Percentiles rank a stretch among this genome's conserved stretches.
phyloP scores from a whole-genome alignment of 2,888 invertebrate species.

The Julus scandinavius region DNA sequence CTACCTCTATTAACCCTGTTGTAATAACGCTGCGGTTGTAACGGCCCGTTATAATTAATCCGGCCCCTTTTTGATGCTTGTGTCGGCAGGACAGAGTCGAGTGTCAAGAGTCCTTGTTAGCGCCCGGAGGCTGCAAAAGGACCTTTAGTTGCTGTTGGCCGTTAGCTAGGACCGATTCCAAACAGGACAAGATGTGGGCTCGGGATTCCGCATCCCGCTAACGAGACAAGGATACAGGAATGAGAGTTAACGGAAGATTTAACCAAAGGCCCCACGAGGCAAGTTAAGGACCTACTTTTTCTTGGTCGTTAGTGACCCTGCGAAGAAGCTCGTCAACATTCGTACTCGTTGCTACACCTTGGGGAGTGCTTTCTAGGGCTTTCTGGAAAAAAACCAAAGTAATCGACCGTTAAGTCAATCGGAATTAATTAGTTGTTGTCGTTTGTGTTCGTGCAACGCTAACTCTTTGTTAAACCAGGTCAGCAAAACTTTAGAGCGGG shows the following conservation, averaged over 20 bases:
- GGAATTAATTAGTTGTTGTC: no score
- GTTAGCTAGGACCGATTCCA: neutral
- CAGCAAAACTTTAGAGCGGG: no score
- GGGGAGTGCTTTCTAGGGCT: neutral
- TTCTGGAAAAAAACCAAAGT: neutral
- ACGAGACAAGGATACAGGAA: neutral
- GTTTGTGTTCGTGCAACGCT: no score
- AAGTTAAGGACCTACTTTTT: neutral
- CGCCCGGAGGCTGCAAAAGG: neutral
- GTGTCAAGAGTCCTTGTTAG: conserved; percentile 2
- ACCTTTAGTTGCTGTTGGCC: neutral
- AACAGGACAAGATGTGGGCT: neutral
- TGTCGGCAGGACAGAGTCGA: neutral
- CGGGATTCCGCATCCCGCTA: neutral
- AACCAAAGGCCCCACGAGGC: no score
- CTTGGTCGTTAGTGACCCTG: neutral
- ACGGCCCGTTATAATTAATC: neutral
- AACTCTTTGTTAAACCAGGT: no score
- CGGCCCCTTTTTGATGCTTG: neutral
- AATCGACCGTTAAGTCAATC: no score
- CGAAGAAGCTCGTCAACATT: neutral
- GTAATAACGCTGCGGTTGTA: neutral
- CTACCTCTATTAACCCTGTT: neutral
- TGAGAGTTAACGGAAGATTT: no score
- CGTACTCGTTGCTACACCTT: neutral